Base-by-base conservation (phyloP, 2,888 invertebrate genomes). In the Tryphoninae sp. region DNA sequence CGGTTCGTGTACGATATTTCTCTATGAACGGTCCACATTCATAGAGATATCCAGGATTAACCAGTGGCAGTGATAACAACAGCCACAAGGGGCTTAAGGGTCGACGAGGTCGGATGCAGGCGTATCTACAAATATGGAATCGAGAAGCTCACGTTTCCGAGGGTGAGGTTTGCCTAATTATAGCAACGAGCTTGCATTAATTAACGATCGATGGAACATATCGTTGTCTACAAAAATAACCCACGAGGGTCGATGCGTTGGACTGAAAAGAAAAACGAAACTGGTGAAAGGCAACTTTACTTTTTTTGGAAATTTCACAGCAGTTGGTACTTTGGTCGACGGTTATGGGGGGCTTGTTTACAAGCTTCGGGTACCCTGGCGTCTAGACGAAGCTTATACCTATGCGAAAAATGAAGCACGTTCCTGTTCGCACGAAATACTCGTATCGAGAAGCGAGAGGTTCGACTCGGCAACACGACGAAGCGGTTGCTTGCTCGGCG, bases 401-500 rank as follows among this genome's bases (percentile, higher is more conserved):
- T 40, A 59, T 2, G 55, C 42, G 45, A 23, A 64, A 26, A 59
- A 19, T 26, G 62, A 64, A 73, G 51, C 51, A 19, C 19, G 19
- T 61, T 42, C 49, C 7, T 33, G 33, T 33, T 33, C 33, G 33
- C 33, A 33, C 33, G 64, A 49, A 58, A 51, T 65, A 23, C 75
- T 49, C 65, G 65, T 23, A 67, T 75, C 22, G 64, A n/a, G 13
- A 69, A 71, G 59, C 13, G n/a, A 23, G 61, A 33, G 16, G 58
- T 53, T 74, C 65, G 75, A 65, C 49, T 51, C 75, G 51, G 61
- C 75, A 68, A 76, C 45, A 42, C 22, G 26, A 11, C 49, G 58
- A 13, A 51, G 62, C 68, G 67, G 68, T 75, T 51, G 75, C 75
- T 76, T 61, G 73, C 77, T 81, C 77, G 73, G 77, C 77, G 78